phyloP scores from a whole-genome alignment of 2,888 invertebrate species.

The Tipula lateralis region DNA sequence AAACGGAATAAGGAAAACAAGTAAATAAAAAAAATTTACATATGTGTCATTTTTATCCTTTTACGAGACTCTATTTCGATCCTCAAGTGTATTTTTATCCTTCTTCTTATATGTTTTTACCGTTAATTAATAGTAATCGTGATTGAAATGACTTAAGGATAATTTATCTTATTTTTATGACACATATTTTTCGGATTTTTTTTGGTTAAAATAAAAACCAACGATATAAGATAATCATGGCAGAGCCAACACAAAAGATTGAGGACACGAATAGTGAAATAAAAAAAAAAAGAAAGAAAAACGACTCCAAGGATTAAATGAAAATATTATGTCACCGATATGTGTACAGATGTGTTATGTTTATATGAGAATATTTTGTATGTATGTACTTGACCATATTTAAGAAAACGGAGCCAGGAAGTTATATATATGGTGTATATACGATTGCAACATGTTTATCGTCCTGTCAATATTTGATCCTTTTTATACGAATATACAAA shows the following conservation, averaged over 20 bases:
- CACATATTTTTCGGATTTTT: constrained; percentile 12
- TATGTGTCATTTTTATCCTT: not conserved
- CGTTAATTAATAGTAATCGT: constrained; percentile 19
- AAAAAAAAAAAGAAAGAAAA: not conserved
- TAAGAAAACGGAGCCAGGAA: not conserved
- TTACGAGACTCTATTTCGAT: not conserved
- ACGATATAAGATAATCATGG: not conserved
- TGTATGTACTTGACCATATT: not conserved
- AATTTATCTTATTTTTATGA: constrained; percentile 9
- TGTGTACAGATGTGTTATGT: not conserved
- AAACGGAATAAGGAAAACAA: constrained; percentile 4
- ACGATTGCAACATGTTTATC: not conserved
- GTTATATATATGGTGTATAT: not conserved
- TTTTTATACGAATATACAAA: not conserved
- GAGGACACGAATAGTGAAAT: not conserved
- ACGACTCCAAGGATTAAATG: not conserved
- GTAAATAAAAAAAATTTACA: not conserved
- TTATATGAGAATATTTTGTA: not conserved
- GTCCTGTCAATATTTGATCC: too few relatives aligned
- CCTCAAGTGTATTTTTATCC: constrained; percentile 19
- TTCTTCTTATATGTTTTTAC: constrained; percentile 14
- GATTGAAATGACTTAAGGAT: constrained; percentile 11
- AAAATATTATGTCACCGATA: constrained; percentile 19
- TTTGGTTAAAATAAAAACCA: not conserved
- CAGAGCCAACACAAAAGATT: not conserved